phyloP scores from a whole-genome alignment of 2,113 vertebrate species.

The Mobula birostris region DNA sequence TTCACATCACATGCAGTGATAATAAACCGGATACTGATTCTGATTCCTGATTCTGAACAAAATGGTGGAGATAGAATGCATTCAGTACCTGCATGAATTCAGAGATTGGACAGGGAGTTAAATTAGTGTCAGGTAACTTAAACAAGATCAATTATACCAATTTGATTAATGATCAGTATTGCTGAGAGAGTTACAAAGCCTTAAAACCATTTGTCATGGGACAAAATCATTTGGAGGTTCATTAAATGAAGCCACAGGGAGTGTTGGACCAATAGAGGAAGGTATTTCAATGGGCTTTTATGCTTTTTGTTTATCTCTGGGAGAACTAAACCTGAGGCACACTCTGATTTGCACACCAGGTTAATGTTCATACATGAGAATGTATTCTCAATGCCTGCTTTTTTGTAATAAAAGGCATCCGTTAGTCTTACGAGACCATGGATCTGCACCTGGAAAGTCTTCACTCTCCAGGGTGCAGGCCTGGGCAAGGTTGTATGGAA shows the following conservation, averaged over 20 bases:
- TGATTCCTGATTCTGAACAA: not conserved
- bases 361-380: not conserved
- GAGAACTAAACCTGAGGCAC: not conserved
- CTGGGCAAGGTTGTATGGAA: too few relatives aligned
- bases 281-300: not conserved
- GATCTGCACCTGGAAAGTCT: too few relatives aligned
- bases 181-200: not conserved
- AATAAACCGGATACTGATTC: too few relatives aligned
- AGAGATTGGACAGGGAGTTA: not conserved
- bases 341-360: not conserved
- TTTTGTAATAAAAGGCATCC: too few relatives aligned
- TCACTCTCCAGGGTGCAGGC: too few relatives aligned
- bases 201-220: not conserved
- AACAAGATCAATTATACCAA: not conserved
- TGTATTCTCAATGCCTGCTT: too few relatives aligned
- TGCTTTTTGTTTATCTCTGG: not conserved
- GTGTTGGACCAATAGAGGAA: not conserved
- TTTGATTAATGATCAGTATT: not conserved
- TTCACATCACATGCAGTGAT: too few relatives aligned
- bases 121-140: not conserved
- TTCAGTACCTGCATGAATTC: not conserved
- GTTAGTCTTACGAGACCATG: too few relatives aligned
- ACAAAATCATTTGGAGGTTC: not conserved
- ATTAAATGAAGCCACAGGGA: not conserved
- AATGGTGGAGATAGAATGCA: not conserved